Evolutionary conservation across 2,113 vertebrate species (phyloP), one percentile per base, ranked within the genome.

Genomic region (Camarhynchus parvulus): DNA sequence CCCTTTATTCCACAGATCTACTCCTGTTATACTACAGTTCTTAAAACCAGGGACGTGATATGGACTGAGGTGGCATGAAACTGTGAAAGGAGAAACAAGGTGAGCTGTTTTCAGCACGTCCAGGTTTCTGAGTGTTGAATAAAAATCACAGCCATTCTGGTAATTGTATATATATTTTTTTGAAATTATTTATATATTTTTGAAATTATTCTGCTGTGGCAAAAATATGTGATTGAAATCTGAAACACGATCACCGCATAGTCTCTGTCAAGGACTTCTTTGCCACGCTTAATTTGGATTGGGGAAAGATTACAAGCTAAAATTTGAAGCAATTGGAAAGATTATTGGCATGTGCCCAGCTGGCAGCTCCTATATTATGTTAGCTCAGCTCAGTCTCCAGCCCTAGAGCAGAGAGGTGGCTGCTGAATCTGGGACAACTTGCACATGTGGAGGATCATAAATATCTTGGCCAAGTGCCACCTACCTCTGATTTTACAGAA

Each of bases 141-240:
- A 31, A 91, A 90, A 85, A 21, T 3, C 15, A 28, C 22, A 72
- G 31, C 24, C 14, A 3, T 20, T 62, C 21, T 55, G 24, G 13
- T 24, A 46, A 41, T 25, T 64, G 9, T 25, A 7, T 23, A 7
- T 37, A 5, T 67, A 27, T 35, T 10, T 61, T 10, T 61, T 39
- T 30, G 2, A 22, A 53, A 63, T 52, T 0, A 30, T 63, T 74
- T 25, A 7, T 35, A 5, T 66, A 27, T 35, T 14, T 59, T 41
- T 23, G 1, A 17, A 49, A 63, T 52, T 0, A 31, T 68, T 74
- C 10, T 62, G 6, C 53, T 24, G 1, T 49, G 44, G 33, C 24
- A 83, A 72, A 86, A 78, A 44, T 56, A 23, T 69, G 47, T 62
- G 33, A 25, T 70, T 61, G 39, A 90, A 76, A 76, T 58, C 28